phyloP scores from a whole-genome alignment of 2,888 invertebrate genomes.

The Watsonalla cultraria region DNA sequence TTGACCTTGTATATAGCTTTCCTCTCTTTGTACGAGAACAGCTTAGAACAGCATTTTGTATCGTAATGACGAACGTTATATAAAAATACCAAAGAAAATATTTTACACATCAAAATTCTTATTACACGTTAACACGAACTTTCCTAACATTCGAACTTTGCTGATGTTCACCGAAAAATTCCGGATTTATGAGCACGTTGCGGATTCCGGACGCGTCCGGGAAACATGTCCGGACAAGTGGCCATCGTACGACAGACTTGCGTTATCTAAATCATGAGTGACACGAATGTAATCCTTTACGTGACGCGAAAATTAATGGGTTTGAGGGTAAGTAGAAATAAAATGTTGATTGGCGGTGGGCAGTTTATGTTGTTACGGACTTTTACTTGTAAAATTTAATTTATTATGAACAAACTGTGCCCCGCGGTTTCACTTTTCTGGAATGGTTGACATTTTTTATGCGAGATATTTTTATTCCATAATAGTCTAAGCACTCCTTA shows the following conservation, averaged over 20 bases:
- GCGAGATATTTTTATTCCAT: no score
- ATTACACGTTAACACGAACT: neutral
- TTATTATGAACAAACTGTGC: no score
- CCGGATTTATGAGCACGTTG: neutral
- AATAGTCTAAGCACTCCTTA: no score
- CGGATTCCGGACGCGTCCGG: constrained; percentile 1
- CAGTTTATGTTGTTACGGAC: neutral
- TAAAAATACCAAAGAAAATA: neutral
- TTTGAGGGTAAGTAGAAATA: neutral
- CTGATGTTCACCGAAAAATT: neutral
- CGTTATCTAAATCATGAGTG: neutral
- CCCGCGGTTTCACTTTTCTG: no score
- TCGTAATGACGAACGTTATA: neutral
- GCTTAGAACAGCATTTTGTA: no score
- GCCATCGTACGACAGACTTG: neutral
- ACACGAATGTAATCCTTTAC: neutral
- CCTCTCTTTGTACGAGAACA: no score
- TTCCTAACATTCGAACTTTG: neutral
- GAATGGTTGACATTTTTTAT: no score
- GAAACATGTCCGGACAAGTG: neutral
- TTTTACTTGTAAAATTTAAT: neutral
- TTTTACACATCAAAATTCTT: neutral
- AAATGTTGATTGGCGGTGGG: neutral
- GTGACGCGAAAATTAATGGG: neutral
- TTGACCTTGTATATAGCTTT: no score